These are phyloP conservation scores for Brenthis hecate DNA, from an alignment of 2,888 invertebrate species.

Conservation along the genomic window DNA sequence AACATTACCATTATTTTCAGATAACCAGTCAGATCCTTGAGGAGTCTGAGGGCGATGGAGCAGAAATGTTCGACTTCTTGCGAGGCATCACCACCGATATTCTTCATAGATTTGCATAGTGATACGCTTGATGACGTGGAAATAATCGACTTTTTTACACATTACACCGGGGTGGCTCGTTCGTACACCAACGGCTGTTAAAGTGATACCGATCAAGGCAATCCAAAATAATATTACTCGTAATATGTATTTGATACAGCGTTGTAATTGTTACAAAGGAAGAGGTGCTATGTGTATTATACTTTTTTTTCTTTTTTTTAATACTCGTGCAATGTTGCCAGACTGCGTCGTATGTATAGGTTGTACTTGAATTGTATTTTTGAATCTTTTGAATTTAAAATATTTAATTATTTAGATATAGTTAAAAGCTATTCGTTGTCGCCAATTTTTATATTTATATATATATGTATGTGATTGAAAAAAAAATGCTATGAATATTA, in stretches of 20 bases:
- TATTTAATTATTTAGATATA: background rate
- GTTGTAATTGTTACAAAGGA: slow-evolving; percentile 35
- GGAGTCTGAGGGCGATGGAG: slow-evolving; percentile 55
- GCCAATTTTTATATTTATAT: background rate
- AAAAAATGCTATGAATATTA: background rate
- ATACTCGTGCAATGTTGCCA: slow-evolving; percentile 24
- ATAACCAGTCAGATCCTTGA: slow-evolving; percentile 42
- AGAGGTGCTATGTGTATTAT: slow-evolving; percentile 41
- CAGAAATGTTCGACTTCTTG: slow-evolving; percentile 69
- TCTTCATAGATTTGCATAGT: slow-evolving; percentile 65
- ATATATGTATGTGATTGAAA: background rate
- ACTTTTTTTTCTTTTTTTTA: slow-evolving; percentile 23
- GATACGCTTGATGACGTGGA: background rate
- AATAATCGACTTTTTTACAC: slow-evolving; percentile 21
- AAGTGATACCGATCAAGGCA: slow-evolving; percentile 36
- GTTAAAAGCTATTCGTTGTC: background rate
- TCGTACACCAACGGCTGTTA: slow-evolving; percentile 11
- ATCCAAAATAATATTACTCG: slow-evolving; percentile 26
- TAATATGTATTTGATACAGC: slow-evolving; percentile 41
- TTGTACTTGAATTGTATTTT: slow-evolving; percentile 9
- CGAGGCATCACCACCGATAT: slow-evolving; percentile 72
- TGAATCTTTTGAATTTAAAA: background rate
- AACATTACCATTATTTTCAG: slow-evolving; percentile 41
- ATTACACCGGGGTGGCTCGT: slow-evolving; percentile 11
- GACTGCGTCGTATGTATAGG: slow-evolving; percentile 2